Evolutionary conservation across 2,888 invertebrate species (phyloP), one percentile per base, ranked within the genome.

Genomic region (Rhagonycha lutea): DNA sequence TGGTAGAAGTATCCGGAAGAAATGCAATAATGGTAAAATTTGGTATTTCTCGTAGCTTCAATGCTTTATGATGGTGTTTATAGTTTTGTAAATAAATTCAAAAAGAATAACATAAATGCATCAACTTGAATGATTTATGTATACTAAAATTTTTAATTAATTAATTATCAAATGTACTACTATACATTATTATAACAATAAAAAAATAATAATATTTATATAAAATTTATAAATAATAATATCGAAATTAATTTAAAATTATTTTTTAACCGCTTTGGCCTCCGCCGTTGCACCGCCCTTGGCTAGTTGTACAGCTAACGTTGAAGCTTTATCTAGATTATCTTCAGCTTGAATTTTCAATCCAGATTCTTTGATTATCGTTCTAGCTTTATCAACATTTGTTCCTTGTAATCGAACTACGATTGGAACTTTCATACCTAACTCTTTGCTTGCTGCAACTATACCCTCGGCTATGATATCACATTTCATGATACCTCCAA

Each of bases 401-500:
- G 94, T 95, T 77, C 94, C 94, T 93, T 98, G 97, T 81, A 98
- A 90, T 87, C 98, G 91, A 81, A 96, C 96, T 84, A 98, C 96
- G 82, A 98, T 96, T 10, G 98, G 98, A 82, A 97, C 94, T 88
- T 95, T 96, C 75, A 98, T 91, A 84, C 95, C 93, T 68, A 98
- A 91, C 86, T 96, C 96, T 87, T 95, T 94, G 71, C 97, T 96
- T 2, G 98, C 98, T 74, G 94, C 94, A 85, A 98, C 94, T 85
- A 98, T 97, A 82, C 98, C 98, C 87, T 97, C 96, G 14, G 98
- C 98, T 86, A 98, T 98, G 75, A 98, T 95, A 89, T 98, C 98
- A 89, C 98, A 98, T 81, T 97, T 91, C 97, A 98, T 97, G n/a
- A 79, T 79, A 69, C 78, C 78, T 18, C 98, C 98, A 86, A 98